phyloP scores from a whole-genome alignment of 2,888 invertebrate genomes.

The Nemotelus nigrinus region DNA sequence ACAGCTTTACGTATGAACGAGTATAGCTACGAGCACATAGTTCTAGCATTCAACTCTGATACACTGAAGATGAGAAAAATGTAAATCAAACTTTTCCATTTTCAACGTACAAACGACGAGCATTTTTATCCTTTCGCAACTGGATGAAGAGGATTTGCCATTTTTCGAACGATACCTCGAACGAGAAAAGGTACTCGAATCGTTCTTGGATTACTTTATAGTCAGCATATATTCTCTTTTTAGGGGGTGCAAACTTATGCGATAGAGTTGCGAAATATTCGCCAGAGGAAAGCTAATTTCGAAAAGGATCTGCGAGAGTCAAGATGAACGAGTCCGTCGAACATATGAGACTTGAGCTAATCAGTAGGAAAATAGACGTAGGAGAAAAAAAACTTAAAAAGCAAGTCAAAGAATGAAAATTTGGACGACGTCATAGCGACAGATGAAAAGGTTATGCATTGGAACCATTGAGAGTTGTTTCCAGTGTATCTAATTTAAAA shows the following conservation, averaged over 20 bases:
- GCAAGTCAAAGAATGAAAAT: neutral
- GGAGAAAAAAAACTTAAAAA: slow-evolving; percentile 11
- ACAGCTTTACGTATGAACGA: neutral
- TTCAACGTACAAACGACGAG: neutral
- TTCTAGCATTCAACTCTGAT: slow-evolving; percentile 1
- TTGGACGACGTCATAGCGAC: neutral
- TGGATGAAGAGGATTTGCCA: neutral
- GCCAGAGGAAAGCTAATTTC: too few relatives aligned
- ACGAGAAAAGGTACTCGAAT: neutral
- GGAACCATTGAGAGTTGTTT: too few relatives aligned
- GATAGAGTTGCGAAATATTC: neutral
- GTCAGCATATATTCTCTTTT: neutral
- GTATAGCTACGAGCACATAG: neutral
- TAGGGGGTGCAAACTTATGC: neutral
- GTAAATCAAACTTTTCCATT: slow-evolving; percentile 29
- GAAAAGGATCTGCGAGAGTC: too few relatives aligned
- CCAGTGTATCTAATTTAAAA: too few relatives aligned
- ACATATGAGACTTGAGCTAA: slow-evolving; percentile 28
- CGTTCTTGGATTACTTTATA: neutral
- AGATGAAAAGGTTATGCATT: neutral
- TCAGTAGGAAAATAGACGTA: slow-evolving; percentile 32
- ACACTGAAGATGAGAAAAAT: slow-evolving; percentile 10
- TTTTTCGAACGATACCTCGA: neutral
- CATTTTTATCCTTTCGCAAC: slow-evolving; percentile 1
- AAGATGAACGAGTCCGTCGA: neutral